Evolutionary conservation across 2,797 vertebrate genomes (phyloP), one percentile per base, ranked within the genome.

Genomic region (Todus mexicanus): DNA sequence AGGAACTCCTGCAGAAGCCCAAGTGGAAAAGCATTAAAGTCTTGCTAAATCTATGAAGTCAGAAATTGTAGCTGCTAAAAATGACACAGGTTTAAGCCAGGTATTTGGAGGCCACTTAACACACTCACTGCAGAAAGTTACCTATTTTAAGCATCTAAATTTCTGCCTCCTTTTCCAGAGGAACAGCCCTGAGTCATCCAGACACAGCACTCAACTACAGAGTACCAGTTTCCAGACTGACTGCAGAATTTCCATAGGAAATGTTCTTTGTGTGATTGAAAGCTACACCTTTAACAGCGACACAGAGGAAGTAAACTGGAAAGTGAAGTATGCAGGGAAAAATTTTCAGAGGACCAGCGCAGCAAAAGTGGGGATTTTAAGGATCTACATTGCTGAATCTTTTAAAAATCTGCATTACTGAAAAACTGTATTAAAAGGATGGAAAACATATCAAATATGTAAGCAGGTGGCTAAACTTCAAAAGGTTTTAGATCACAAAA

Each of bases 51-150:
- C 60, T 73, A 73, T 20, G 35, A 84, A 85, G 92, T 76, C 57
- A 89, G 66, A 94, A 84, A 86, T 9, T 84, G 53, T 7, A 89
- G 37, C 53, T 93, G 51, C 40, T 92, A 83, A 93, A 90, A 94
- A 91, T 18, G 61, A 79, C 48, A 92, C 14, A 43, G 42, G 61
- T 77, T 84, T 85, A 85, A 82, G 65, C 22, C 37, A 61, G 35
- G 60, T 75, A 59, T 83, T 81, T 82, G 42, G 61, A 94, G 45
- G 78, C 27, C 27, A 54, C 26, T 79, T 63, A 79, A 37, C 31
- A 90, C 51, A 42, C 57, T 93, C 59, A 59, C 35, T 90, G 64
- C 13, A 54, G 47, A 19, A 76, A 73, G 70, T 33, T 66, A 87
- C 53, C 59, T 81, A 60, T 57, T 83, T 80, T 92, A 92, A 90